Conservation (phyloP, 1,140 invertebrate genomes). For the Drosophila carrolli region DNA sequence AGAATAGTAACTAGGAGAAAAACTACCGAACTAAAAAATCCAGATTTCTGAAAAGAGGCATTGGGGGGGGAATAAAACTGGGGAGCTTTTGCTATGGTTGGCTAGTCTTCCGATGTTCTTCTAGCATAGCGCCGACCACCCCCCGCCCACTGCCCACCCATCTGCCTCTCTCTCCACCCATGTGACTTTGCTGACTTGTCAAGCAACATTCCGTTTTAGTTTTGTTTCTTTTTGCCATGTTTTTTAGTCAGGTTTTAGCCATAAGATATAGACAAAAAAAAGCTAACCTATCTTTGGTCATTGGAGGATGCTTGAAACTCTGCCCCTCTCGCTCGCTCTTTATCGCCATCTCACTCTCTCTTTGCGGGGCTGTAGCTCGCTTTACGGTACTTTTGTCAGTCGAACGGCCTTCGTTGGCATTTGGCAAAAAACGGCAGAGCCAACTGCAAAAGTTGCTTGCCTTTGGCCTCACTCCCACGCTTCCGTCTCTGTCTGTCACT, state of each 20-base stretch:
- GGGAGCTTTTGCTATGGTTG: slow-evolving; percentile 58
- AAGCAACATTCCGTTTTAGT: slow-evolving; percentile 72
- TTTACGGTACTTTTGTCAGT: slow-evolving; percentile 73
- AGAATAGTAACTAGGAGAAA: neutral
- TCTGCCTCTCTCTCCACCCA: slow-evolving; percentile 5
- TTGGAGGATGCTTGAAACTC: slow-evolving; percentile 47
- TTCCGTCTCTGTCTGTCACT: neutral
- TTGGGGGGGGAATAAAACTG: slow-evolving; percentile 17
- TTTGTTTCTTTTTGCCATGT: slow-evolving; percentile 51
- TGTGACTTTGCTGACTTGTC: slow-evolving; percentile 63
- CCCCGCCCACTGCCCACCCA: neutral
- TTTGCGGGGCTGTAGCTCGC: slow-evolving; percentile 14
- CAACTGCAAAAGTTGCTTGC: slow-evolving; percentile 67
- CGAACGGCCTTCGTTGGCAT: slow-evolving; percentile 72
- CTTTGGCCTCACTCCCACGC: slow-evolving; percentile 50
- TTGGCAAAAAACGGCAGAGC: slow-evolving; percentile 48
- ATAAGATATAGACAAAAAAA: slow-evolving; percentile 48
- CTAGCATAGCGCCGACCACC: slow-evolving; percentile 11
- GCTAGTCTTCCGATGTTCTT: slow-evolving; percentile 42
- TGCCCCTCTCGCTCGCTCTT: neutral
- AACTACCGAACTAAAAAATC: slow-evolving; percentile 54
- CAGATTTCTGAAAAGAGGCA: slow-evolving; percentile 37
- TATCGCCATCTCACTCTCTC: neutral
- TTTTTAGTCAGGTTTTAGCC: slow-evolving; percentile 59
- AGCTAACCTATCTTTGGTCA: slow-evolving; percentile 42